Conservation (phyloP, 2,797 vertebrate species). For the Periophthalmus magnuspinnatus region DNA sequence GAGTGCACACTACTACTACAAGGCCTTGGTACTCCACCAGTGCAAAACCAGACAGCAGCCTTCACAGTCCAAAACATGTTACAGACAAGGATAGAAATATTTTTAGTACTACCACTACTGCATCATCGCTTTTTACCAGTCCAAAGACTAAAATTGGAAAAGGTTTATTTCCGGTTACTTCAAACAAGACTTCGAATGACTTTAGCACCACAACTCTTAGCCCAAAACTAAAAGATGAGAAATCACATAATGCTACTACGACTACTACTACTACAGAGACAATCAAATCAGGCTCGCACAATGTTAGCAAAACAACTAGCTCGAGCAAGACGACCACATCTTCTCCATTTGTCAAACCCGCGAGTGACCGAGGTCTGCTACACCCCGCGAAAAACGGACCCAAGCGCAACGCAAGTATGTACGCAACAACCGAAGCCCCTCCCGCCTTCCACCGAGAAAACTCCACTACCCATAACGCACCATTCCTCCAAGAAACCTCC, state of each 20-base stretch:
- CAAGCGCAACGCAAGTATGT: slow-evolving; percentile 50
- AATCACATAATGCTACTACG: slow-evolving; percentile 20
- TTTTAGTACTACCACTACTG: slow-evolving; percentile 4
- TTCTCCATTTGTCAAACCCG: slow-evolving; percentile 29
- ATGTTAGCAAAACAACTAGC: slow-evolving; percentile 30
- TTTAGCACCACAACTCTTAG: slow-evolving; percentile 1
- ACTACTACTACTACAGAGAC: slow-evolving; percentile 4
- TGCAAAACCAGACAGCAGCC: slow-evolving; percentile 15
- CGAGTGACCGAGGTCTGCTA: slow-evolving; percentile 27
- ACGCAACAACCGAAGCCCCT: slow-evolving; percentile 48
- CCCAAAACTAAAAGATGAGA: slow-evolving; percentile 14
- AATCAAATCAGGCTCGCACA: slow-evolving; percentile 12
- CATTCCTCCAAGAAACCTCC: slow-evolving; percentile 68
- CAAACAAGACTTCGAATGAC: background rate
- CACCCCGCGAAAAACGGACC: slow-evolving; percentile 37
- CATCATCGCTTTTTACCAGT: background rate
- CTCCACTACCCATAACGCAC: slow-evolving; percentile 70
- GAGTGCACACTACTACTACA: background rate
- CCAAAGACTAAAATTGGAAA: slow-evolving; percentile 11
- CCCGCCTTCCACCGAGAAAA: slow-evolving; percentile 59
- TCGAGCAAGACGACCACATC: slow-evolving; percentile 44
- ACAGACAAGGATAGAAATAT: background rate
- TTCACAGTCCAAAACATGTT: slow-evolving; percentile 5
- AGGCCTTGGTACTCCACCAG: slow-evolving; percentile 40
- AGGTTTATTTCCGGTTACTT: background rate